Evolutionary conservation across 2,113 vertebrate genomes (phyloP).

Genomic region (Ameiurus melas): DNA sequence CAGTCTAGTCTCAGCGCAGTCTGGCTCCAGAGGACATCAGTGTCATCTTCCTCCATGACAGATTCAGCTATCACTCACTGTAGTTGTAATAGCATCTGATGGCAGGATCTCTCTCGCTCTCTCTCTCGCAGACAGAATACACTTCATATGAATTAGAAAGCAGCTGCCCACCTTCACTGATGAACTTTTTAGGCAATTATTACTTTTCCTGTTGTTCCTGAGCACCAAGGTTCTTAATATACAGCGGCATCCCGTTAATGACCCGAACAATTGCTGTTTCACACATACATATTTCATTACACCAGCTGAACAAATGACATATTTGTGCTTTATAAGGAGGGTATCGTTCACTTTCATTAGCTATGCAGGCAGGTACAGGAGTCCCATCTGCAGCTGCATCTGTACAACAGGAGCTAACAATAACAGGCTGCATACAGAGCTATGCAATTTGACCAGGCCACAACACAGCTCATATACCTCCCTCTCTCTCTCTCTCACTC

Average conservation of each 20-base stretch:
- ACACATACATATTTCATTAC: conserved; percentile 99
- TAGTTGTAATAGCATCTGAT: conserved; percentile 45
- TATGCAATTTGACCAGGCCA: not conserved
- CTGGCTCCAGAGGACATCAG: conserved; percentile 51
- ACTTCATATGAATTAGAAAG: conserved; percentile 26
- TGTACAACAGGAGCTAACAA: conserved; percentile 88
- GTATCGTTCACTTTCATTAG: conserved; percentile 90
- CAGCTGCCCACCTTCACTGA: conserved; percentile 48
- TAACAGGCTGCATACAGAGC: conserved; percentile 46
- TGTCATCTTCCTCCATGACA: conserved; percentile 49
- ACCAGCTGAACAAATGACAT: conserved; percentile 99
- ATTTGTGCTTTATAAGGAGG: conserved; percentile 97
- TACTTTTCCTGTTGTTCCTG: conserved; percentile 54
- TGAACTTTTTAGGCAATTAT: conserved; percentile 54
- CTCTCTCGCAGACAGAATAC: conserved; percentile 38
- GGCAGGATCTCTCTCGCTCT: conserved; percentile 25
- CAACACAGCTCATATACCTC: not conserved
- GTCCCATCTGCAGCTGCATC: conserved; percentile 95
- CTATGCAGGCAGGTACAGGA: conserved; percentile 94
- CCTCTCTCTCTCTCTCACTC: conserved; percentile 1
- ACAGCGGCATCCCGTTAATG: conserved; percentile 89
- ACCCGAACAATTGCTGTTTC: conserved; percentile 92
- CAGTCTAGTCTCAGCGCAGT: not conserved
- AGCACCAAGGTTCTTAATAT: conserved; percentile 79
- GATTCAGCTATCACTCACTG: conserved; percentile 40